phyloP scores from a whole-genome alignment of 2,113 vertebrate species.

The Mola mola region DNA sequence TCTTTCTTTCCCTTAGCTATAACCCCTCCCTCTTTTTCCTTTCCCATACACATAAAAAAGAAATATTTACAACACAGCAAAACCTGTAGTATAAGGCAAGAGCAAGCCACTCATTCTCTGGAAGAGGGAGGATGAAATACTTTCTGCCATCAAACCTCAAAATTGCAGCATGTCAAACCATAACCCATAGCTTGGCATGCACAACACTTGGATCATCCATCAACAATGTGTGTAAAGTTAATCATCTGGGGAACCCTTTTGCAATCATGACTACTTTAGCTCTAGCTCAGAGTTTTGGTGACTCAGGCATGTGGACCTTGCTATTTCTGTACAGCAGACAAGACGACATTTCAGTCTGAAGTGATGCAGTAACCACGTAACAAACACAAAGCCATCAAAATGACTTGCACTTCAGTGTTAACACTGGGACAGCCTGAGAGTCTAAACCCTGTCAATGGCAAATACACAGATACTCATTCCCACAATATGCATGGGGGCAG shows the following conservation, averaged over 20 bases:
- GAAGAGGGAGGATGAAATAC: conserved; percentile 67
- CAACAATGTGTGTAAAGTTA: conserved; percentile 47
- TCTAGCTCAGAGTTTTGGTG: conserved; percentile 55
- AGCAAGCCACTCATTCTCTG: conserved; percentile 73
- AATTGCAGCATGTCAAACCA: conserved; percentile 69
- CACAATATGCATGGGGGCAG: conserved; percentile 1
- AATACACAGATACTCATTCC: conserved; percentile 37
- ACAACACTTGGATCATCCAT: conserved; percentile 63
- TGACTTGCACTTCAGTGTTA: conserved; percentile 51
- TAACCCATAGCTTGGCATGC: conserved; percentile 44
- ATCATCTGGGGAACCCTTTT: conserved; percentile 61
- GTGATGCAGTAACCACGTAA: conserved; percentile 38
- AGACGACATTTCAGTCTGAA: conserved; percentile 52
- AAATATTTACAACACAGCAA: conserved; percentile 77
- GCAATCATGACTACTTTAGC: conserved; percentile 60
- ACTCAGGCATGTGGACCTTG: conserved; percentile 48
- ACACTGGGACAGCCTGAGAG: conserved; percentile 48
- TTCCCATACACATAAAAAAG: conserved; percentile 57
- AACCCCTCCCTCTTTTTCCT: conserved; percentile 50
- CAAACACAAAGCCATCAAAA: conserved; percentile 53
- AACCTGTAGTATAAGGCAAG: conserved; percentile 67
- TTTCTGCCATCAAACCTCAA: conserved; percentile 78
- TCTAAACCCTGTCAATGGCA: conserved; percentile 37
- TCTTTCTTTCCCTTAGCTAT: conserved; percentile 32
- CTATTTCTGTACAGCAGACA: conserved; percentile 58